A percentile compares a stretch with the other conserved stretches of the same genome.
phyloP scores from a whole-genome alignment of 2,797 vertebrate species.

The Siniperca scherzeri region DNA sequence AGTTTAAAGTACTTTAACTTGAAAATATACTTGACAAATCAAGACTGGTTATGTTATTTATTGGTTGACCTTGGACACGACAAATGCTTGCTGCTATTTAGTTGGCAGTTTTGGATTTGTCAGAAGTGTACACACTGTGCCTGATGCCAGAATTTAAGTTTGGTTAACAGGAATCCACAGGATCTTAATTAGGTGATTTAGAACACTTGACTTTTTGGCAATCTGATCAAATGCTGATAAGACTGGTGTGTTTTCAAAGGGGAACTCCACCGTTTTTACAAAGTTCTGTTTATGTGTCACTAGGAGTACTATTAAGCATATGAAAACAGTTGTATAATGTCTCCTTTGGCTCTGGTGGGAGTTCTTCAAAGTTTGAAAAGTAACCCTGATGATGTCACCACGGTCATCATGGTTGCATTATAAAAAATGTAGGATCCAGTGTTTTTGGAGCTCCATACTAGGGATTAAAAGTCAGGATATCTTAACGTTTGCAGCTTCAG shows the following conservation, averaged over 20 bases:
- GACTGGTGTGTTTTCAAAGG: background rate
- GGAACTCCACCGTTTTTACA: background rate
- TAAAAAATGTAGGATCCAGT: background rate
- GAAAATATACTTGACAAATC: slow-evolving; percentile 18
- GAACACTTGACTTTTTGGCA: background rate
- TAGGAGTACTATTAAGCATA: background rate
- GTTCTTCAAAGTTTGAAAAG: background rate
- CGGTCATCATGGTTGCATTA: background rate
- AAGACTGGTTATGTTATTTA: slow-evolving; percentile 23
- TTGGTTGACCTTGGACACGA: background rate
- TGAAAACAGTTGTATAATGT: background rate
- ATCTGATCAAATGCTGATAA: background rate
- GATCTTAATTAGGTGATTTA: background rate
- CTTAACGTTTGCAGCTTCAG: background rate
- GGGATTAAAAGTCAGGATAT: background rate
- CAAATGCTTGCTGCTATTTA: background rate
- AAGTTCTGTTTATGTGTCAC: background rate
- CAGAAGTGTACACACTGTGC: background rate
- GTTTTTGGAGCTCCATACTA: background rate
- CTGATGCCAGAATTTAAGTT: background rate
- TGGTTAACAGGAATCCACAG: background rate
- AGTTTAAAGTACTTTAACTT: slow-evolving; percentile 24
- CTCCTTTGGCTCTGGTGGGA: background rate
- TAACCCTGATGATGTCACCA: background rate
- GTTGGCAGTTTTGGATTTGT: background rate